phyloP scores from a whole-genome alignment of 2,113 vertebrate species.

The Seriola rivoliana region DNA sequence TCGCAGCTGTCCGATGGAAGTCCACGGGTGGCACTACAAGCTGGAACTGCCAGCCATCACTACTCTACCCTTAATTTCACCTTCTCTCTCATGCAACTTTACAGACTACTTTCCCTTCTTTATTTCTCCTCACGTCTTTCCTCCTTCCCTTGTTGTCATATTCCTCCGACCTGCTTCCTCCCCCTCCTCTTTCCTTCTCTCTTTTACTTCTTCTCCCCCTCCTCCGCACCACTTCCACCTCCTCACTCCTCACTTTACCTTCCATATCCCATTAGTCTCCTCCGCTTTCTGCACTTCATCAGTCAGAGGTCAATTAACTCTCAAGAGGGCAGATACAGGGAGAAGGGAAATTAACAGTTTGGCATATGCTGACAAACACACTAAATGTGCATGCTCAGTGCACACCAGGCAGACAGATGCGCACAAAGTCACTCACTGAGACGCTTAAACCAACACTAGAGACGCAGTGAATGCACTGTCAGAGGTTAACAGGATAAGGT shows the following conservation, averaged over 20 bases:
- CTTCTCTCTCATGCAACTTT: constrained; percentile 43
- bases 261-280: constrained; percentile 47
- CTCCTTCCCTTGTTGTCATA: constrained; percentile 29
- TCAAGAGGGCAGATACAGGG: constrained; percentile 39
- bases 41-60: constrained; percentile 61
- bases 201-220: background rate
- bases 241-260: constrained; percentile 26
- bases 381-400: constrained; percentile 34
- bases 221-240: background rate
- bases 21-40: constrained; percentile 63
- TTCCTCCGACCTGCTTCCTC: constrained; percentile 5
- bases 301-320: constrained; percentile 63
- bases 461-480: background rate
- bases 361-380: constrained; percentile 51
- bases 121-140: constrained; percentile 40
- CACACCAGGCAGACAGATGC: constrained; percentile 15
- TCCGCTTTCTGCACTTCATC: constrained; percentile 54
- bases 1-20: constrained; percentile 63
- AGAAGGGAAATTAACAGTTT: constrained; percentile 44
- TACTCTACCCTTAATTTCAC: constrained; percentile 59
- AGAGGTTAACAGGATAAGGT: constrained; percentile 32
- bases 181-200: background rate
- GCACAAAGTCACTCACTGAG: constrained; percentile 1
- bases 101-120: background rate
- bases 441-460: constrained; percentile 20